Base-by-base conservation (phyloP, 2,797 vertebrate species). In the Sebastes jordani region DNA sequence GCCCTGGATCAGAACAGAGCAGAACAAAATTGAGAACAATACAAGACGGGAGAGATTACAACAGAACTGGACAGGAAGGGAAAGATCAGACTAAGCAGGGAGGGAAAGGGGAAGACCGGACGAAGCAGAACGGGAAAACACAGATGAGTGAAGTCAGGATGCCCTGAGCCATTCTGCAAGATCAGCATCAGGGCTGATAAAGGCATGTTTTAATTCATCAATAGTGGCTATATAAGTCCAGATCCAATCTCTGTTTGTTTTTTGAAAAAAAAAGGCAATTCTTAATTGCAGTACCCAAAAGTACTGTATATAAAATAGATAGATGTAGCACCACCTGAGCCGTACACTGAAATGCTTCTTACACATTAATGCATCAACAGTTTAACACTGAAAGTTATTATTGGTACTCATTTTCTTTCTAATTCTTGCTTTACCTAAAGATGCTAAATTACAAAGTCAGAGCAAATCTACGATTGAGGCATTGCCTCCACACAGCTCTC, bases 1-100 rank as follows among this genome's bases (percentile, higher is more conserved):
- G 67, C 20, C 82, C 83, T 36, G 81, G 82, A 88, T 88, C 82
- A 78, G 81, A 89, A 69, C 82, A 71, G 82, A 80, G 63, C 73
- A 55, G 86, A 88, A 81, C 78, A 90, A 84, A 83, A 73, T 9
- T 4, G 52, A 81, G 78, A 85, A 73, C 73, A n/a, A 73, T 65
- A 79, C 62, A 32, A 80, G 78, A 60, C 36, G 23, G 78, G 46
- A 68, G 34, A 83, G 77, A 83, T 89, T 89, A 83, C 60, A 80
- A 23, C 74, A 84, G 67, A 69, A 78, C 69, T 76, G 83, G 79
- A 82, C 78, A 80, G 86, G 88, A 88, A 88, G 62, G 78, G 27
- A 80, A 59, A 59, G 76, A 85, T 86, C 85, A 78, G 82, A 91
- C 67, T 74, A 65, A 85, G 74, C 64, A 76, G 55, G 59, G 69